These are phyloP conservation scores for Macroglossus sobrinus DNA, from an alignment of 2,113 vertebrate genomes.

Conservation along the genomic window DNA sequence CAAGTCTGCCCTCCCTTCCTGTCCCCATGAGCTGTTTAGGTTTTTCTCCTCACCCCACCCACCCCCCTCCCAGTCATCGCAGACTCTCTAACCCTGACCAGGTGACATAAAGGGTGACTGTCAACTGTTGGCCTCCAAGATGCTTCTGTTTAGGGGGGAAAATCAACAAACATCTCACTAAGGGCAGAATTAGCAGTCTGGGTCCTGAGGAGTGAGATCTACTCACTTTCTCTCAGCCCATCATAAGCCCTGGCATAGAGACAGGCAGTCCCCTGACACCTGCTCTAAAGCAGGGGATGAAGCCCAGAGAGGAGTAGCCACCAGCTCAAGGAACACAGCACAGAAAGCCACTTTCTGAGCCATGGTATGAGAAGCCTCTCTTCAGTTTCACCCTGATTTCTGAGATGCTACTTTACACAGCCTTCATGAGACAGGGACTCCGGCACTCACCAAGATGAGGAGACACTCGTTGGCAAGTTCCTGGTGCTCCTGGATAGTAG, in stretches of 20 bases:
- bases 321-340: neutral
- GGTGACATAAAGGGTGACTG: neutral
- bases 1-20: neutral
- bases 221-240: neutral
- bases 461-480: constrained; percentile 93
- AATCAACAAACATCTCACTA: neutral
- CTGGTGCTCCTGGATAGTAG: constrained; percentile 96
- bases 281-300: neutral
- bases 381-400: neutral
- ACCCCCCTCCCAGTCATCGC: neutral
- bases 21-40: neutral
- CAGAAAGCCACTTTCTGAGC: constrained; percentile 1
- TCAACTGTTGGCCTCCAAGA: neutral
- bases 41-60: neutral
- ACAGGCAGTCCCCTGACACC: neutral
- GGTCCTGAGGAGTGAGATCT: neutral
- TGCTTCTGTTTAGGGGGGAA: neutral
- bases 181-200: neutral
- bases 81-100: neutral
- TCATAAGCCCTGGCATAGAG: neutral
- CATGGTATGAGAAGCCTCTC: neutral
- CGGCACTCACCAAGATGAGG: constrained; percentile 93
- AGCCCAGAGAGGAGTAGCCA: neutral
- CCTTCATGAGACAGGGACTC: neutral
- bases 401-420: neutral